These are phyloP conservation scores for Urocitellus parryii DNA, from an alignment of 2,113 vertebrate species.

Conservation along the genomic window DNA sequence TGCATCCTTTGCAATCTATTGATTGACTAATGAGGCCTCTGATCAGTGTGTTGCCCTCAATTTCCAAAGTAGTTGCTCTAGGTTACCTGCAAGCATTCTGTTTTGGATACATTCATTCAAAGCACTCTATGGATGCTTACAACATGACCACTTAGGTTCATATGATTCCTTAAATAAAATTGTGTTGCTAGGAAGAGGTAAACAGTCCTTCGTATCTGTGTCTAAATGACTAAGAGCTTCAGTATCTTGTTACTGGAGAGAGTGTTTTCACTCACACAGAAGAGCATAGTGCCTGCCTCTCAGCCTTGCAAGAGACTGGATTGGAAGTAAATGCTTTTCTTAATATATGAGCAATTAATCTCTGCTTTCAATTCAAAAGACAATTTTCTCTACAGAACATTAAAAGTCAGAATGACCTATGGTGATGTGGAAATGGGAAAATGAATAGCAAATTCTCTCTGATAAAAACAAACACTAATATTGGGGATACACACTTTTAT, in stretches of 20 bases:
- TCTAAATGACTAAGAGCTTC: neutral
- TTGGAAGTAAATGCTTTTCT: neutral
- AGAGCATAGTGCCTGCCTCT: neutral
- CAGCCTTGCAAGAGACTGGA: neutral
- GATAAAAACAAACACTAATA: neutral
- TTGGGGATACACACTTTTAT: neutral
- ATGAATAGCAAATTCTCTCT: neutral
- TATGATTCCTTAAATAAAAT: neutral
- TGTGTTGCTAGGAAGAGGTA: neutral
- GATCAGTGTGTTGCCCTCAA: accelerated
- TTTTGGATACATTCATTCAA: accelerated
- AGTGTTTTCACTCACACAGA: neutral
- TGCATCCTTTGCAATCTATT: accelerated
- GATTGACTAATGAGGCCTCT: neutral
- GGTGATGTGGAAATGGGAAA: neutral
- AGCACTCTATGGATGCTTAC: no score
- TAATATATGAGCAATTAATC: neutral
- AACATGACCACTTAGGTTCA: neutral
- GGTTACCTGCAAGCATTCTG: accelerated
- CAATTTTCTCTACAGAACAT: neutral
- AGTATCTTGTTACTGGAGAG: neutral
- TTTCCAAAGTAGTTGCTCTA: accelerated
- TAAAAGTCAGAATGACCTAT: neutral
- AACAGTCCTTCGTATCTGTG: neutral
- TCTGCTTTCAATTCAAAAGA: neutral